Evolutionary conservation across 2,888 invertebrate genomes (phyloP).

Genomic region (Pollenia labialis): DNA sequence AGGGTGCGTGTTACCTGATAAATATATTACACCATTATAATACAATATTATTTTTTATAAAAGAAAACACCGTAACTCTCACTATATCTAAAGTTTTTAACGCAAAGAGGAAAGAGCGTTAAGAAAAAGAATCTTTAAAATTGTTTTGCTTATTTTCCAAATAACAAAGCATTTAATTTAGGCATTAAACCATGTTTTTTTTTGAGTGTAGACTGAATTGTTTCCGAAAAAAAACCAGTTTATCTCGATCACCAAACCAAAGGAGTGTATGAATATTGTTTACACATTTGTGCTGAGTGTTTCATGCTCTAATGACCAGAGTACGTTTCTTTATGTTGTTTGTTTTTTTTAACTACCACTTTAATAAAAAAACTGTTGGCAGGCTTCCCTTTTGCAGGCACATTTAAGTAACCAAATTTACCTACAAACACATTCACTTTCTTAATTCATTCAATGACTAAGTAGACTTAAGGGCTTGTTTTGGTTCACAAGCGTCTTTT

Average conservation of each 20-base stretch:
- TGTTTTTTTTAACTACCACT: conserved; percentile 46
- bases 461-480: conserved; percentile 15
- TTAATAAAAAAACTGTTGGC: conserved; percentile 33
- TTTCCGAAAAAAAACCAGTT: conserved; percentile 61
- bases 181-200: not conserved
- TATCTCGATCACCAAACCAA: conserved; percentile 36
- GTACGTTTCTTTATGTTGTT: not conserved
- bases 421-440: not conserved
- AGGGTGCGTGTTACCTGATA: no score
- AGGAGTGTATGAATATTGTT: not conserved
- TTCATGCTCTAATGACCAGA: conserved; percentile 47
- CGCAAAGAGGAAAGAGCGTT: no score
- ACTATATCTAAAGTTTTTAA: no score
- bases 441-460: not conserved
- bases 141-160: no score
- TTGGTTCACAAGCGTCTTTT: not conserved
- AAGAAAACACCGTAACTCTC: no score
- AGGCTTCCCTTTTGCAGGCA: conserved; percentile 42
- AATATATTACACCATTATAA: no score
- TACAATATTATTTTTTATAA: no score
- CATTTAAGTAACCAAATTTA: conserved; percentile 36
- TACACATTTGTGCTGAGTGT: conserved; percentile 11
- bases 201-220: conserved; percentile 32
- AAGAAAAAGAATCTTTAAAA: no score
- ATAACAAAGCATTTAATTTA: no score